Evolutionary conservation across 2,113 vertebrate genomes (phyloP).

Genomic region (Morone saxatilis): DNA sequence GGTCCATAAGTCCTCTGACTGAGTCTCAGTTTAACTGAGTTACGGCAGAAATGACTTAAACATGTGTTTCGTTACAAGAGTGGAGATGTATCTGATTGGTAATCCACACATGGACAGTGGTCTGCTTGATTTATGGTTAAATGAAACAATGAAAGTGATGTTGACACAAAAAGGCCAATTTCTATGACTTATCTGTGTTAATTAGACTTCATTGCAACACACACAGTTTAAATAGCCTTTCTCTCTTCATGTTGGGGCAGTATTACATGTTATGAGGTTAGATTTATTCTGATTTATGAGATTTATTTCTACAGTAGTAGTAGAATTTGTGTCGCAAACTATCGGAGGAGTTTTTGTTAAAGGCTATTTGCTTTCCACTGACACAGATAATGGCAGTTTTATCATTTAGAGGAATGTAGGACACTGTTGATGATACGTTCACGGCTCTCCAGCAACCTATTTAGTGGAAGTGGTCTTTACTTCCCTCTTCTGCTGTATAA

Average conservation of each 20-base stretch:
- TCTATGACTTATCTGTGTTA: not conserved
- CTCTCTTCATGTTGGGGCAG: not conserved
- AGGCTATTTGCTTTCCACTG: too few relatives aligned
- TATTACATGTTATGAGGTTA: not conserved
- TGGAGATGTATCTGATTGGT: too few relatives aligned
- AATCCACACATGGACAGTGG: too few relatives aligned
- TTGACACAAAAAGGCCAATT: not conserved
- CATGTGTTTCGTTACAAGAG: too few relatives aligned
- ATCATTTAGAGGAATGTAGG: not conserved
- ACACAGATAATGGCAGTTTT: not conserved
- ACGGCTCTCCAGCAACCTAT: too few relatives aligned
- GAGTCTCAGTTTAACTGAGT: too few relatives aligned
- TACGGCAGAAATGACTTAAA: too few relatives aligned
- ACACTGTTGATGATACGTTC: not conserved
- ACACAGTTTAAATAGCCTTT: not conserved
- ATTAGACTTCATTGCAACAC: too few relatives aligned
- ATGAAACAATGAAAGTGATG: not conserved
- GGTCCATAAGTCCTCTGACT: too few relatives aligned
- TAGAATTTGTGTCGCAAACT: too few relatives aligned
- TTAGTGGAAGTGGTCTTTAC: not conserved
- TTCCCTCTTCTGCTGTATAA: not conserved
- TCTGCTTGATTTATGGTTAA: not conserved
- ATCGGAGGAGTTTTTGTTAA: too few relatives aligned
- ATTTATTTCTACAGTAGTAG: too few relatives aligned
- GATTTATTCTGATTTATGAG: not conserved